Base-by-base conservation (phyloP, 1,140 invertebrate species). In the Cherax quadricarinatus region DNA sequence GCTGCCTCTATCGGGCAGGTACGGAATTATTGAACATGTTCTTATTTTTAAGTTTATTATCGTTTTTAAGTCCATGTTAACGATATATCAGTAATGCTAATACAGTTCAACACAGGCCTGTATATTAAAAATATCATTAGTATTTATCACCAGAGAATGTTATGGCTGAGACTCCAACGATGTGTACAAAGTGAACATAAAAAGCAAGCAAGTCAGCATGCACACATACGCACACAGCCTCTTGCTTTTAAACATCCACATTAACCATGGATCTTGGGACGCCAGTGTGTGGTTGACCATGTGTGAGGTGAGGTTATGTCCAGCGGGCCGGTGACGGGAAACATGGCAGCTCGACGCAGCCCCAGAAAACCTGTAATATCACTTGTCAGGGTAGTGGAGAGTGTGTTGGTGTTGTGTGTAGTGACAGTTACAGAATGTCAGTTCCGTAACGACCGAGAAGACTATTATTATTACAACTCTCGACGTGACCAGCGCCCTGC, bases 1-100 rank as follows among this genome's bases (percentile, higher is more conserved):
- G 90, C 78, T 91, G 75, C 75, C 85, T 86, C 90, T 91, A 24
- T 60, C 90, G 90, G 85, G 12, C 90, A 91, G 90, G 90, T 91
- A 57, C 3, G 84, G 78, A 91, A 91, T 78, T 53, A 87, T 62
- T 79, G 62, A 30, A 51, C 16, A 16, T 66, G 12, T 66, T 66
- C 62, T 66, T 21, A 66, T 18, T 66, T 57, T 10, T 14, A 57
- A 1, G 14, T 9, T 5, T 6, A 57, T 57, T 10, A 5, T 1
- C 9, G 14, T 14, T 4, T 4, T 57, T 57, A 10, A 5, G 9
- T 57, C 14, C 9, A 57, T 57, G 14, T 10, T 57, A 57, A 10
- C 14, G 14, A 7, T 6, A 57, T 57, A 57, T 57, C 30, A 41
- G 30, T 41, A 41, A 41, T 4, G 4, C 6, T 14, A 57, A 57